Evolutionary conservation across 1,140 invertebrate species (phyloP).

Genomic region (Nasonia longicornis): DNA sequence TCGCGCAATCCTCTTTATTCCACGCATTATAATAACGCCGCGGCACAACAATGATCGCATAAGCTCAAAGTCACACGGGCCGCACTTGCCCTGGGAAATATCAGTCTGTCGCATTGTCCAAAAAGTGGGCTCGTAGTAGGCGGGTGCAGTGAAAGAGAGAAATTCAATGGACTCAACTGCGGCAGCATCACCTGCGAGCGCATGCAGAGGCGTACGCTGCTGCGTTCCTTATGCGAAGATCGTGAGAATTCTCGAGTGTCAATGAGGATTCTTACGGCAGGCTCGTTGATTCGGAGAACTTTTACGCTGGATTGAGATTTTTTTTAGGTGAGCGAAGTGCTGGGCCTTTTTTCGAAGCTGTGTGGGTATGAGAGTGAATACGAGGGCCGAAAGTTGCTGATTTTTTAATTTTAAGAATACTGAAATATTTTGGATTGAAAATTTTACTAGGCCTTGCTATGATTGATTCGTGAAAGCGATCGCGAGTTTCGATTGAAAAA

Average conservation of each 20-base stretch:
- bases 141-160: slow-evolving; percentile 57
- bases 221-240: slow-evolving; percentile 20
- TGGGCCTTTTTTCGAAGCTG: neutral
- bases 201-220: too few species aligned
- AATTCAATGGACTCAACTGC: slow-evolving; percentile 56
- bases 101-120: slow-evolving; percentile 45
- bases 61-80: slow-evolving; percentile 41
- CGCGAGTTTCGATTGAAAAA: too few species aligned
- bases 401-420: too few species aligned
- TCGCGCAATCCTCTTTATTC: slow-evolving; percentile 15
- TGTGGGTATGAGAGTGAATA: too few species aligned
- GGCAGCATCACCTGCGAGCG: slow-evolving; percentile 52
- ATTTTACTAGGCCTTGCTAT: too few species aligned
- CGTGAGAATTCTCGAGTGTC: slow-evolving; percentile 51
- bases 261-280: neutral
- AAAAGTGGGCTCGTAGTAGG: slow-evolving; percentile 61
- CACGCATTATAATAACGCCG: neutral
- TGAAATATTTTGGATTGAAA: too few species aligned
- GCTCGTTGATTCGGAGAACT: neutral
- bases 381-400: too few species aligned
- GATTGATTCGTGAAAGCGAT: too few species aligned
- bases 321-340: neutral
- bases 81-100: slow-evolving; percentile 39
- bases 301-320: neutral
- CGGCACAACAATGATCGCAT: neutral